phyloP scores from a whole-genome alignment of 2,113 vertebrate species.

The Tyrannus savana region DNA sequence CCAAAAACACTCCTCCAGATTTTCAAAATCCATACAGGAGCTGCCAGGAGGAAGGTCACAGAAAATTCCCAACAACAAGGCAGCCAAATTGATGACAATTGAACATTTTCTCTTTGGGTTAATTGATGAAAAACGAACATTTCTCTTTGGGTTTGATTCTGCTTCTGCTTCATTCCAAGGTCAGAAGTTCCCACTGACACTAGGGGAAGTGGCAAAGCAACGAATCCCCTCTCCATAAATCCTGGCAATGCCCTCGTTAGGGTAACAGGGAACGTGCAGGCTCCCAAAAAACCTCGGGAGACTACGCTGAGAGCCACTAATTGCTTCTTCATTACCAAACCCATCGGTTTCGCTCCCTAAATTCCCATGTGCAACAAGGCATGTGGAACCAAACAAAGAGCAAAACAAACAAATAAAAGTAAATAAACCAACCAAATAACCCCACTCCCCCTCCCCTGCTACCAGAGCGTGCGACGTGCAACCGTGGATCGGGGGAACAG shows the following conservation, averaged over 20 bases:
- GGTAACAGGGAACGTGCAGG: not conserved
- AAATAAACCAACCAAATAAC: not conserved
- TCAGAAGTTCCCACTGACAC: too few relatives aligned
- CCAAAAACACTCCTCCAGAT: not conserved
- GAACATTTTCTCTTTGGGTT: too few relatives aligned
- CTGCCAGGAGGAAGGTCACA: not conserved
- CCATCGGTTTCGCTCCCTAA: not conserved
- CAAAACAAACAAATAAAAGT: not conserved
- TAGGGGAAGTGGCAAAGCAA: not conserved
- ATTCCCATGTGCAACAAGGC: not conserved
- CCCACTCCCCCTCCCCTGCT: not conserved
- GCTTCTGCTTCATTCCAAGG: too few relatives aligned
- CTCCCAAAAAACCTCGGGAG: not conserved
- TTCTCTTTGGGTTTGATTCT: too few relatives aligned
- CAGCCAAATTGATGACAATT: not conserved
- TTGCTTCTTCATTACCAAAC: not conserved
- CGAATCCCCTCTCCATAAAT: not conserved
- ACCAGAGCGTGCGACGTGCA: not conserved
- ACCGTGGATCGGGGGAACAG: not conserved
- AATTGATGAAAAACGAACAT: too few relatives aligned
- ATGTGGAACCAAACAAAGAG: not conserved
- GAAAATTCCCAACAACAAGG: not conserved
- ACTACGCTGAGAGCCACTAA: not conserved
- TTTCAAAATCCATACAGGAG: not conserved
- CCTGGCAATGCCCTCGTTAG: not conserved